Base-by-base conservation (phyloP, 2,113 vertebrate species). In the Eurypyga helias region DNA sequence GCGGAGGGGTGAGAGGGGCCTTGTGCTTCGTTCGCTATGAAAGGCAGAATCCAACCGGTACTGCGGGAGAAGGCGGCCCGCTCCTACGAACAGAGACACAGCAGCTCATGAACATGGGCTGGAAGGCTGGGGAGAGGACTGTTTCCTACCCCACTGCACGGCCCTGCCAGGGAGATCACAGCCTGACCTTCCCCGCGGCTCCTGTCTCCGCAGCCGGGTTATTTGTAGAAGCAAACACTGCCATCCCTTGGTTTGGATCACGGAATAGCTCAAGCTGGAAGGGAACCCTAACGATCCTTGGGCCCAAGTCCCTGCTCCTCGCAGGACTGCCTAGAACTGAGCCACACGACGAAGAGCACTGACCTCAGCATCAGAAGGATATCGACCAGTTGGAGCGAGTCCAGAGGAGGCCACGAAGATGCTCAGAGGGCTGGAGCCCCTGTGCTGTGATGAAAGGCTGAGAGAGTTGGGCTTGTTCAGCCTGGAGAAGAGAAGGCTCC, bases 151-250 rank as follows among this genome's bases (percentile, higher is more conserved):
- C 58, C 15, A 4, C 43, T 16, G n/a, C 25, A 5, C 0, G 6
- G 38, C 31, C 55, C 43, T 5, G 0, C 0, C 1, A 0, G 6
- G 55, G 19, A 43, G 7, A 46, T 18, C 43, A 7, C 28, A 62
- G 38, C 18, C 55, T 11, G 24, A 11, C 4, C 9, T 83, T 28
- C 77, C 33, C 26, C 34, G 49, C 3, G 0, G 65, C n/a, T 90
- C 28, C 71, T 0, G 0, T 8, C 17, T 4, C 61, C 2, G 1
- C 41, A 10, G 46, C 21, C 0, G 0, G 8, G 46, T 17, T 58
- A 5, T 24, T 88, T 71, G 52, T 16, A 4, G 33, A 58, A 67
- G 79, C 43, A 41, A 76, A 88, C 65, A 73, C 82, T 88, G 93
- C 94, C 96, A 88, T 58, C 82, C 70, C 36, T 71, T 26, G 91